Conservation (phyloP, 2,888 invertebrate genomes). For the Apodemia mormo region DNA sequence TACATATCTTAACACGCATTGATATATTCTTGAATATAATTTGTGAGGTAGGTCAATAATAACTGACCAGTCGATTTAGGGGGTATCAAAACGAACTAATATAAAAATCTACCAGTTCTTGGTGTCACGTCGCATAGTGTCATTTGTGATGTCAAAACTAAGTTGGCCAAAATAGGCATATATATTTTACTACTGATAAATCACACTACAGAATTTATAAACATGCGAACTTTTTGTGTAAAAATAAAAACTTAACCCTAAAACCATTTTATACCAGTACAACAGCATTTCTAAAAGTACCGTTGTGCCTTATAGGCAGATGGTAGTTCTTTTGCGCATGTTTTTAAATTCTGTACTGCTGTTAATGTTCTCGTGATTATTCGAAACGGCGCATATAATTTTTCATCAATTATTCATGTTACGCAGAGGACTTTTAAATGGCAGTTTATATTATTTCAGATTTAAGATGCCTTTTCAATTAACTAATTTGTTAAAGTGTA, state of each 20-base stretch:
- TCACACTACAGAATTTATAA: slow-evolving; percentile 4
- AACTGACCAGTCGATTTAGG: background rate
- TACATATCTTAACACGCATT: slow-evolving; percentile 18
- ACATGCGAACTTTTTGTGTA: background rate
- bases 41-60: slow-evolving; percentile 7
- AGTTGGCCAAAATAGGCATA: background rate
- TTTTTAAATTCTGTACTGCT: background rate
- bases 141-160: background rate
- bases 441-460: background rate
- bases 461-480: background rate
- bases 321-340: background rate
- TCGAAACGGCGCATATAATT: background rate
- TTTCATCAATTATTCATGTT: background rate
- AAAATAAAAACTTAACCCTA: background rate
- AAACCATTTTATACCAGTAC: background rate
- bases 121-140: slow-evolving; percentile 7
- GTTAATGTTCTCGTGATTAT: background rate
- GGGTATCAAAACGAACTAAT: background rate
- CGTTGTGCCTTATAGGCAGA: too few relatives aligned
- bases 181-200: background rate
- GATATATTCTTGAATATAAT: slow-evolving; percentile 21
- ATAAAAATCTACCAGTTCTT: background rate
- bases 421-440: background rate
- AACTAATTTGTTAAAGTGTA: background rate
- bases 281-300: too few relatives aligned